A percentile compares a stretch with the other conserved stretches of the same genome.
These are phyloP conservation scores for Drosophila kepulauana DNA, from an alignment of 1,140 invertebrate genomes.

Conservation along the genomic window DNA sequence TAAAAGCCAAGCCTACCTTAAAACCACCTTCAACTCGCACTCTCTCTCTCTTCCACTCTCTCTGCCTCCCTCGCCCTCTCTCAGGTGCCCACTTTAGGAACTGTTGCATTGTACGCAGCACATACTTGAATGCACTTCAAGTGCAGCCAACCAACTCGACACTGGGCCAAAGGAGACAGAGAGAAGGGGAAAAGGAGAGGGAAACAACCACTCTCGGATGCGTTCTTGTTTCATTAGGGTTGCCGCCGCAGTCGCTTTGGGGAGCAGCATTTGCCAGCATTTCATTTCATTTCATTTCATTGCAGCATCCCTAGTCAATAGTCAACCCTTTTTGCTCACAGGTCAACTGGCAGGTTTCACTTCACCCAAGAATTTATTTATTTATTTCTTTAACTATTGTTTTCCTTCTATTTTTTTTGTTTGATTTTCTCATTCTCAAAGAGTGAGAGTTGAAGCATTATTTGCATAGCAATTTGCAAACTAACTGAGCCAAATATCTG, in stretches of 20 bases:
- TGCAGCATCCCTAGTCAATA: conserved; percentile 32
- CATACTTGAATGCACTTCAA: conserved; percentile 70
- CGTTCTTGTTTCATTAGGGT: conserved; percentile 36
- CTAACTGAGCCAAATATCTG: conserved; percentile 16
- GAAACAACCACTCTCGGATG: conserved; percentile 11
- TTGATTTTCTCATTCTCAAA: no score
- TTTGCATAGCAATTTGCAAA: conserved; percentile 18
- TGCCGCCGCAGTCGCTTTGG: conserved; percentile 5
- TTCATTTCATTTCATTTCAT: background rate
- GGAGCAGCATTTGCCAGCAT: conserved; percentile 5
- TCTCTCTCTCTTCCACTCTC: background rate
- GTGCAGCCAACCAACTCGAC: conserved; percentile 59
- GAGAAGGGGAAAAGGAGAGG: conserved; percentile 17
- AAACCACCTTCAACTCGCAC: no score
- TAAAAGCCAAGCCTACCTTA: no score
- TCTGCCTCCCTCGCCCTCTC: background rate
- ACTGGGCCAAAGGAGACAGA: background rate
- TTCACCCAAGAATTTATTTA: conserved; percentile 24
- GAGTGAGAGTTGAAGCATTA: background rate
- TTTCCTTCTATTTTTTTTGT: background rate
- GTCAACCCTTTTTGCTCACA: conserved; percentile 17
- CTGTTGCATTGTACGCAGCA: conserved; percentile 45
- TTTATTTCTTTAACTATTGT: conserved; percentile 23
- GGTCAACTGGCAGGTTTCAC: conserved; percentile 12
- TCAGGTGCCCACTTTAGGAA: conserved; percentile 32